phyloP scores from a whole-genome alignment of 2,888 invertebrate genomes.

The Pristionchus mayeri region DNA sequence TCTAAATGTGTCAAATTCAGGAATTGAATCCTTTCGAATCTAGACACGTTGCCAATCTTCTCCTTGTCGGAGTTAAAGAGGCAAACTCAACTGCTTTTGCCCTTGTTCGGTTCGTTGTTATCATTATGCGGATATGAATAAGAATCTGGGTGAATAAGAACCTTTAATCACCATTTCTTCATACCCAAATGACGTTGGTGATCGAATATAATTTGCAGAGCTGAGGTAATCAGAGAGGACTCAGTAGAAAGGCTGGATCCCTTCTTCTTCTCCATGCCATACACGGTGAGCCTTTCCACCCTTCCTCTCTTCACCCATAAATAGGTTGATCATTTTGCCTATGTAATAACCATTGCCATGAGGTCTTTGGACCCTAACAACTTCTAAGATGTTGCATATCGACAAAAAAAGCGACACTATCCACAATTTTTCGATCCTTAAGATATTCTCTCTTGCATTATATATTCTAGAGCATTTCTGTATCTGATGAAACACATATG shows the following conservation, averaged over 20 bases:
- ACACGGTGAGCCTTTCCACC: background rate
- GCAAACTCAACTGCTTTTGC: conserved; percentile 89
- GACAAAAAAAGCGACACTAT: no score
- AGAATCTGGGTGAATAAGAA: background rate
- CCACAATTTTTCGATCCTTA: no score
- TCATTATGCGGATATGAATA: background rate
- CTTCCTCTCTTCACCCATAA: background rate
- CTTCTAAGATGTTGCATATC: no score
- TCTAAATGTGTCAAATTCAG: background rate
- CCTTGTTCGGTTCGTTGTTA: conserved; percentile 78
- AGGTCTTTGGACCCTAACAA: no score
- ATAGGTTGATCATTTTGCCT: no score
- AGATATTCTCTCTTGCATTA: no score
- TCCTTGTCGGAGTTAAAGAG: conserved; percentile 80
- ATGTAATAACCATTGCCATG: no score
- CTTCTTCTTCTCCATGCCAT: conserved; percentile 29
- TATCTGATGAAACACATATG: no score
- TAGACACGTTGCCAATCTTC: conserved; percentile 89
- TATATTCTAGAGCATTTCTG: no score
- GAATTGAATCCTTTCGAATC: conserved; percentile 73
- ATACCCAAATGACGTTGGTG: no score
- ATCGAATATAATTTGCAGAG: background rate
- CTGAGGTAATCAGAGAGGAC: conserved; percentile 3
- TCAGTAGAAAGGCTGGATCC: background rate
- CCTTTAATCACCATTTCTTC: no score